These are phyloP conservation scores for Colossoma macropomum DNA, from an alignment of 2,113 vertebrate species.

Conservation along the genomic window DNA sequence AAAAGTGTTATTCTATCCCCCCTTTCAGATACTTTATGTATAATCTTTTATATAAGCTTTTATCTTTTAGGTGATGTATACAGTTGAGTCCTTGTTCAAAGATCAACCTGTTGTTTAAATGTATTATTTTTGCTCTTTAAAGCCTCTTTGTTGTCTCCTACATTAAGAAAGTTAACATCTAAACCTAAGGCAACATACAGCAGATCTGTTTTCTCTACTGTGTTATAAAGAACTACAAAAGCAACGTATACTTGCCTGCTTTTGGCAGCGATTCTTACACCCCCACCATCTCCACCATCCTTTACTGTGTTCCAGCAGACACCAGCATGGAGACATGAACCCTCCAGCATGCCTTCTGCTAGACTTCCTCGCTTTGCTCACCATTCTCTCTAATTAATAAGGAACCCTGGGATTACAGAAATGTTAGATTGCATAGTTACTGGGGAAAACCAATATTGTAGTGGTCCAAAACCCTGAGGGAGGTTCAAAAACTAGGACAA, in stretches of 20 bases:
- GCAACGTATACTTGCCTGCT: conserved; percentile 17
- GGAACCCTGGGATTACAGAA: conserved; percentile 47
- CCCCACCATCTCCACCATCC: conserved; percentile 1
- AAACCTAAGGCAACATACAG: neutral
- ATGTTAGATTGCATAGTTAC: conserved; percentile 50
- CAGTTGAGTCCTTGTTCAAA: neutral
- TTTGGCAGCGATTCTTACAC: conserved; percentile 13
- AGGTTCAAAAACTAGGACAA: conserved; percentile 43
- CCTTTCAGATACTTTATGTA: neutral
- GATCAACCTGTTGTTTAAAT: conserved; percentile 6
- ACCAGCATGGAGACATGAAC: conserved; percentile 24
- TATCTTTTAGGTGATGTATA: neutral
- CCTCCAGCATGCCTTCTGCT: conserved; percentile 34
- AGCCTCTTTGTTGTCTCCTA: neutral
- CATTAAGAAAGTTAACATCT: conserved; percentile 5
- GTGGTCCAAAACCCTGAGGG: conserved; percentile 48
- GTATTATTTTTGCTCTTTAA: neutral
- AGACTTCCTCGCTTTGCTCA: conserved; percentile 29
- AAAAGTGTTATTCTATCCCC: conserved; percentile 9
- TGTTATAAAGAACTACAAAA: conserved; percentile 1
- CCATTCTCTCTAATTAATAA: conserved; percentile 46
- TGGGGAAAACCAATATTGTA: conserved; percentile 34
- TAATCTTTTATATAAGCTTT: neutral
- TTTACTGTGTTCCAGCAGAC: conserved; percentile 22
- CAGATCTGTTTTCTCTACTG: neutral